Evolutionary conservation across 2,797 vertebrate genomes (phyloP).

Genomic region (Gymnothorax javanicus): DNA sequence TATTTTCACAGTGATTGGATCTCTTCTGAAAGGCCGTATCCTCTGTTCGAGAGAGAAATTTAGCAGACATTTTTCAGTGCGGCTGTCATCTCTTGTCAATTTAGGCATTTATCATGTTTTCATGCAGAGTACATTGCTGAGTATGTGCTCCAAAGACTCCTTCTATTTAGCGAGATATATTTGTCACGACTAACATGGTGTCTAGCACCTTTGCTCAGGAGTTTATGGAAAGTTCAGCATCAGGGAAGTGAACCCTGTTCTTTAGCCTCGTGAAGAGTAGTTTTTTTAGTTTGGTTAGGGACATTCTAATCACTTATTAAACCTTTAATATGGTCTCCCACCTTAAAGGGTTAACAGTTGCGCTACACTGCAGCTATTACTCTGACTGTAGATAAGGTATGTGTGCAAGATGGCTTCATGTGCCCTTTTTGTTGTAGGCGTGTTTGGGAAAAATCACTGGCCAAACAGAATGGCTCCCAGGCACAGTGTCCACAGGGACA

Average conservation of each 20-base stretch:
- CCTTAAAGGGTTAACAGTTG: not conserved
- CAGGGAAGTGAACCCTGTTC: not conserved
- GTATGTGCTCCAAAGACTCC: too few species aligned
- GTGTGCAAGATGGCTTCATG: conserved; percentile 43
- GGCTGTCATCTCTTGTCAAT: not conserved
- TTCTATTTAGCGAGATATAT: too few species aligned
- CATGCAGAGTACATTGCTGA: not conserved
- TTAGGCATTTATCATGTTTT: not conserved
- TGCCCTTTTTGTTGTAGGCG: conserved; percentile 63
- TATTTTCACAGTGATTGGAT: not conserved
- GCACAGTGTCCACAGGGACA: conserved; percentile 61
- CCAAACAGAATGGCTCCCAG: conserved; percentile 55
- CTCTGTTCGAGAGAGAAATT: not conserved
- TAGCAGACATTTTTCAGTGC: not conserved
- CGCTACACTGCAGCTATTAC: not conserved
- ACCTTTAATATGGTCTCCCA: too few species aligned
- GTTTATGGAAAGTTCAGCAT: not conserved
- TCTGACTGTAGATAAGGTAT: not conserved
- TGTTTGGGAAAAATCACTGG: conserved; percentile 59
- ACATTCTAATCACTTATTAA: too few species aligned
- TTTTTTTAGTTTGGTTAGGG: too few species aligned
- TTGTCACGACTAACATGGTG: too few species aligned
- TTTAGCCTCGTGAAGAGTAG: too few species aligned
- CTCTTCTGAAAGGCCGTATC: not conserved
- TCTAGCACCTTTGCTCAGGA: not conserved